phyloP scores from a whole-genome alignment of 1,140 invertebrate species.

The Teleopsis dalmanni region DNA sequence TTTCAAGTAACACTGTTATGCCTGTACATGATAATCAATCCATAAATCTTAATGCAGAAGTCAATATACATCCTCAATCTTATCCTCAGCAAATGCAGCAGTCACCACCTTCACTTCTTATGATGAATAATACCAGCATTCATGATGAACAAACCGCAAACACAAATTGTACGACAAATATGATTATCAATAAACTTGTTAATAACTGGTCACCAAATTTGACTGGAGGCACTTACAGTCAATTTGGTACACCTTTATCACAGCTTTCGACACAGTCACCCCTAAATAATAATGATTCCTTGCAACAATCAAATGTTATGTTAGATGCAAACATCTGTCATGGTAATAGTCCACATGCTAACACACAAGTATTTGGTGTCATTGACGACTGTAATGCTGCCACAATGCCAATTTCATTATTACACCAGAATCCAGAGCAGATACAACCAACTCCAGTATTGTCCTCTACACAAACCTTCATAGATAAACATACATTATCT shows the following conservation, averaged over 20 bases:
- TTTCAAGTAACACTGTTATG: slow-evolving; percentile 32
- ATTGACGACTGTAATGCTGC: not conserved
- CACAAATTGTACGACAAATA: slow-evolving; percentile 21
- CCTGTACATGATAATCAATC: slow-evolving; percentile 29
- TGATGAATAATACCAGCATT: slow-evolving; percentile 7
- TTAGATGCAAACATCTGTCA: not conserved
- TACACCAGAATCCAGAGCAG: not conserved
- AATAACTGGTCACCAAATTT: slow-evolving; percentile 75
- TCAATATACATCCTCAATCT: slow-evolving; percentile 6
- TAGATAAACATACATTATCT: not conserved
- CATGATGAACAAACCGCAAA: slow-evolving; percentile 13
- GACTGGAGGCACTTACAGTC: slow-evolving; percentile 72
- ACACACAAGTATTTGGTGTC: not conserved
- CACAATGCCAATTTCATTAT: not conserved
- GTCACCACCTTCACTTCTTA: slow-evolving; percentile 12
- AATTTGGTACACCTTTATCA: slow-evolving; percentile 55
- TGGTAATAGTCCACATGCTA: not conserved
- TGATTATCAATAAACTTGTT: slow-evolving; percentile 63
- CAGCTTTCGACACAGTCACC: not conserved
- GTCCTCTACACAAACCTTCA: not conserved
- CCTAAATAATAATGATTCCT: not conserved
- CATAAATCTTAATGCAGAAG: not conserved
- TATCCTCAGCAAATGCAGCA: slow-evolving; percentile 13
- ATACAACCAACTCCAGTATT: not conserved
- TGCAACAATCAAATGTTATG: not conserved